A percentile compares a stretch with the other conserved stretches of the same genome.
Evolutionary conservation across 2,888 invertebrate genomes (phyloP).

Genomic region (Ormyrus pomaceus): DNA sequence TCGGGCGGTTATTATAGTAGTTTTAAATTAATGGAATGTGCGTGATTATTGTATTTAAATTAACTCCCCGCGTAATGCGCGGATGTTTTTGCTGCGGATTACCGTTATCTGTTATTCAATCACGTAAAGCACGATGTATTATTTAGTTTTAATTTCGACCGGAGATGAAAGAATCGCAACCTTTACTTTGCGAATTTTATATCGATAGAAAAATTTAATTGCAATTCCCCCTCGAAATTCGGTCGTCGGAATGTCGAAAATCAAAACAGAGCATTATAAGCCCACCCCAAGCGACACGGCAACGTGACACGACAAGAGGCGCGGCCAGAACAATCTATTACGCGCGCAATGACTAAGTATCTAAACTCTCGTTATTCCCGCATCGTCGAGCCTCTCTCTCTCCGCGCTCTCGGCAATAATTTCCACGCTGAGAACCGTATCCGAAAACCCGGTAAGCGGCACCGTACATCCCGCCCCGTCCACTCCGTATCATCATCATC

Average conservation of each 20-base stretch:
- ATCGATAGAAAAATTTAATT: background rate
- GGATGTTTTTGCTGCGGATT: background rate
- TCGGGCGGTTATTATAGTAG: background rate
- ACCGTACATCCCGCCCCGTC: background rate
- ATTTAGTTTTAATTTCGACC: too few relatives aligned
- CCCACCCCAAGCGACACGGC: background rate
- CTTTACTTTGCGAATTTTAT: too few relatives aligned
- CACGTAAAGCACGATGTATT: too few relatives aligned
- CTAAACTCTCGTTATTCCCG: constrained; percentile 19
- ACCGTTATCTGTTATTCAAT: too few relatives aligned
- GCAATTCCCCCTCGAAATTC: too few relatives aligned
- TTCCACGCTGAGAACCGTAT: constrained; percentile 10
- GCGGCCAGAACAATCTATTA: background rate
- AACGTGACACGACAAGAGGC: background rate
- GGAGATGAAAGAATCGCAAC: too few relatives aligned
- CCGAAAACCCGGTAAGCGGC: constrained; percentile 30
- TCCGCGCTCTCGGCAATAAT: background rate
- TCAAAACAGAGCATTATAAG: background rate
- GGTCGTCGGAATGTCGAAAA: too few relatives aligned
- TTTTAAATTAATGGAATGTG: too few relatives aligned
- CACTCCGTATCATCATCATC: constrained; percentile 24
- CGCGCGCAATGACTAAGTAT: background rate
- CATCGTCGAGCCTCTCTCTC: background rate
- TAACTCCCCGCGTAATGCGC: background rate
- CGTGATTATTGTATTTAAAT: too few relatives aligned